Base-by-base conservation (phyloP, 2,113 vertebrate genomes). In the Indicator maculatus region DNA sequence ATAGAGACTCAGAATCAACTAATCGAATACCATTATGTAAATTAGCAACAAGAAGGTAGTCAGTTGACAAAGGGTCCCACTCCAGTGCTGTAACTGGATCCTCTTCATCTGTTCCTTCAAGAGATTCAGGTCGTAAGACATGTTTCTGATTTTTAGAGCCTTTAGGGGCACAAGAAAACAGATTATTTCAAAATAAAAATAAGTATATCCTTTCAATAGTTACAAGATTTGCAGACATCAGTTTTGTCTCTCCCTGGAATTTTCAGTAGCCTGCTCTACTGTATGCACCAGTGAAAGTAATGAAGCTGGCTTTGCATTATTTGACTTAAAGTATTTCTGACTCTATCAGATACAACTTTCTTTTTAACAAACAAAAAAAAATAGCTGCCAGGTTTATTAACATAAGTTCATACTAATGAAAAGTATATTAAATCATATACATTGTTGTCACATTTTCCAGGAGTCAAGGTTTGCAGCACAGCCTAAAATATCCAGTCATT, bases 61-160 rank as follows among this genome's bases (percentile, higher is more conserved):
- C 99, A 1, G 97, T 98, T 52, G 99, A 99, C 31, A 99, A 97
- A 23, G 98, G 99, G 96, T 99, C 99, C 99, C 99, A 99, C 78
- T 99, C 99, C 90, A 99, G 93, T 2, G 99, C 99, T 13, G 98
- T 99, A 74, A 99, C 95, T 1, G 99, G 99, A 88, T 99, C 99
- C 69, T 99, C 99, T 89, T 99, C 99, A 18, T 99, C 99, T 10
- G 99, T 99, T 52, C 99, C 99, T 96, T 99, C 99, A 56, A 99
- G 96, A 31, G 98, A 98, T 85, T 99, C 99, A 2, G 99, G 99
- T 66, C 98, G 98, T 96, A 99, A 90, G 50, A 99, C 98, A 13
- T 99, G 99, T 82, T 99, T 99, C 90, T 99, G 99, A 89, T 97
- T 98, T 97, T 99, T 99, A 85, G 96, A 98, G 64, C 99, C 99